A percentile compares a stretch with the other conserved stretches of the same genome.
phyloP scores from a whole-genome alignment of 1,140 invertebrate genomes.

The Riptortus pedestris region DNA sequence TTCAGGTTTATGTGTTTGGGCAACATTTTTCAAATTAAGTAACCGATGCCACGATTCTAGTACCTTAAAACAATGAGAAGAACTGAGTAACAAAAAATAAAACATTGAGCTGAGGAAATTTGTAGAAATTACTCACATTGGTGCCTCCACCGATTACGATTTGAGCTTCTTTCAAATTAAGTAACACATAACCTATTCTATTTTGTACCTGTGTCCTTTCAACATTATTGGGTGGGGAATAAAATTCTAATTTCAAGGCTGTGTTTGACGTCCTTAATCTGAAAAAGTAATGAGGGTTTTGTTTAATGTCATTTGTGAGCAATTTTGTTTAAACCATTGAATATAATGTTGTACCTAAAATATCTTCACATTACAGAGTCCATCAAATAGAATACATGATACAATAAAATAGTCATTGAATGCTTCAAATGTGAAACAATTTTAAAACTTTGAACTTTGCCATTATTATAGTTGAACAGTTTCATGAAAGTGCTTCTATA shows the following conservation, averaged over 20 bases:
- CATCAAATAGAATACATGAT: no score
- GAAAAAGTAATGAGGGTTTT: slow-evolving; percentile 5
- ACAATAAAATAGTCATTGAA: no score
- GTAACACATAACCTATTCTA: slow-evolving; percentile 29
- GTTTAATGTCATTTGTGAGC: background rate
- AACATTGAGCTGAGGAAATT: background rate
- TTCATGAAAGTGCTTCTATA: no score
- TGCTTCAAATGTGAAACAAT: no score
- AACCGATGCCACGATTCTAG: slow-evolving; percentile 19
- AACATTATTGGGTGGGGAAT: slow-evolving; percentile 8
- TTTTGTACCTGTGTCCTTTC: slow-evolving; percentile 20
- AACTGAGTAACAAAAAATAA: background rate
- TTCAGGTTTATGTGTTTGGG: slow-evolving; percentile 24
- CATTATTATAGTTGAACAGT: no score
- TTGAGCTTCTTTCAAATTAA: slow-evolving; percentile 31
- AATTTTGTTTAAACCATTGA: no score
- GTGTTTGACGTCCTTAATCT: slow-evolving; percentile 30
- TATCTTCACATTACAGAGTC: no score
- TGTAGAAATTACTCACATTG: background rate
- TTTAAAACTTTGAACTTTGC: no score
- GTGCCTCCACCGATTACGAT: slow-evolving; percentile 16
- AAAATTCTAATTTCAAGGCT: slow-evolving; percentile 30
- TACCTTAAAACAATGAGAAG: background rate
- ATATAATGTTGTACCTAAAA: no score
- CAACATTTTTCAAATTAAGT: slow-evolving; percentile 16